Base-by-base conservation (phyloP, 1,140 invertebrate genomes). In the Drosophila insularis region DNA sequence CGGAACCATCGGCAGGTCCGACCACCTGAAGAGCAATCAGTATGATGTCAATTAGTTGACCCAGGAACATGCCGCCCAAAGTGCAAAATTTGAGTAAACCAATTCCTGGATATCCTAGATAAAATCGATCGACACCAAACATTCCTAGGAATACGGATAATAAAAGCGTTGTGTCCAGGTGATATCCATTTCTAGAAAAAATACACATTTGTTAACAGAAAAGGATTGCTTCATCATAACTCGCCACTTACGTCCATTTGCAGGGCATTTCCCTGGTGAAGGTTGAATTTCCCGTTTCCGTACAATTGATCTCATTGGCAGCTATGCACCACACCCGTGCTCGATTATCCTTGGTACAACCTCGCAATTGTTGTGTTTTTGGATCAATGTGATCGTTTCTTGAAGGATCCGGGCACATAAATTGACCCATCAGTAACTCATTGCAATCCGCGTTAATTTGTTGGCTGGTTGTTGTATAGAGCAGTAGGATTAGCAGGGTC, bases 41-140 rank as follows among this genome's bases (percentile, higher is more conserved):
- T 85, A 99, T 96, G 17, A 99, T 96, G 92, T 99, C 98, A 65
- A 98, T 93, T 31, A 99, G 93, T 92, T 99, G 98, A 7, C 97
- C 98, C n/a, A 99, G 92, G 90, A 99, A 99, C 94, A 99, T 96
- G 89, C 99, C 99, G 5, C 98, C 98, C 27, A 99, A 93, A 0
- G 98, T 99, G 90, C 97, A 98, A 75, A 99, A 94, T 92, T 99
- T 99, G 6, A 98, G 94, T 54, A 99, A 92, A 1, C 98, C 98
- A 71, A 99, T 95, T 19, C 97, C 98, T 56, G 97, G 97, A 92
- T 99, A 99, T 14, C 98, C 98, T 2, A 99, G 93, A 91, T 99
- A 99, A 92, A 99, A 99, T 72, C 98, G 93, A 92, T 99, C 98
- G 13, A 97, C 94, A n/a, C 98, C 98, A 93, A 99, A 98, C 97